Percentiles rank a stretch among this genome's conserved stretches.
These are phyloP conservation scores for Cuniculus paca DNA, from an alignment of 2,797 vertebrate genomes.

Conservation along the genomic window DNA sequence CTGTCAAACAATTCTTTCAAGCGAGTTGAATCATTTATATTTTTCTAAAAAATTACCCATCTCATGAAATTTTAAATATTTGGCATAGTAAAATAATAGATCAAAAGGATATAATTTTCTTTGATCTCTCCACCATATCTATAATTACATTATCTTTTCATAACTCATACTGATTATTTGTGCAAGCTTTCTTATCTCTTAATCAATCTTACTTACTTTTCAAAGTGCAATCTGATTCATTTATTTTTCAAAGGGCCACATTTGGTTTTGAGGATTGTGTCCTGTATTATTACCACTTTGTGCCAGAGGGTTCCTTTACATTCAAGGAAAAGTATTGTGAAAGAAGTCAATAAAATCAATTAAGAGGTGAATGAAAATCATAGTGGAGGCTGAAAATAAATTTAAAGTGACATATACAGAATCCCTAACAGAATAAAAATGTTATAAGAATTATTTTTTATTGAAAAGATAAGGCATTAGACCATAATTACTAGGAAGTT, in stretches of 20 bases:
- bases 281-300: constrained; percentile 6
- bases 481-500: constrained; percentile 12
- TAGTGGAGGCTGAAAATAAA: constrained; percentile 29
- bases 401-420: constrained; percentile 19
- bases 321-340: not conserved
- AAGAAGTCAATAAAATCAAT: constrained; percentile 54
- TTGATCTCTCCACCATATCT: not conserved
- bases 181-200: not conserved
- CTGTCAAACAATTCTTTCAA: not conserved
- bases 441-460: constrained; percentile 34
- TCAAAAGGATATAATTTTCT: not conserved
- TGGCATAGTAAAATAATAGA: not conserved
- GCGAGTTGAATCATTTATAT: not conserved
- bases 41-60: constrained; percentile 34
- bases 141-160: not conserved
- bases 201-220: constrained; percentile 1
- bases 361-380: constrained; percentile 53
- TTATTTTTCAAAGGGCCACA: constrained; percentile 32
- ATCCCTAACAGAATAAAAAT: constrained; percentile 27
- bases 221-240: not conserved
- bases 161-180: not conserved
- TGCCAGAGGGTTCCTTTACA: constrained; percentile 30
- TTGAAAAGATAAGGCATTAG: constrained; percentile 28
- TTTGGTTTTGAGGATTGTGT: constrained; percentile 5
- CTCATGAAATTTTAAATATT: constrained; percentile 49